Evolutionary conservation across 2,113 vertebrate species (phyloP).

Genomic region (Cygnus buccinator): DNA sequence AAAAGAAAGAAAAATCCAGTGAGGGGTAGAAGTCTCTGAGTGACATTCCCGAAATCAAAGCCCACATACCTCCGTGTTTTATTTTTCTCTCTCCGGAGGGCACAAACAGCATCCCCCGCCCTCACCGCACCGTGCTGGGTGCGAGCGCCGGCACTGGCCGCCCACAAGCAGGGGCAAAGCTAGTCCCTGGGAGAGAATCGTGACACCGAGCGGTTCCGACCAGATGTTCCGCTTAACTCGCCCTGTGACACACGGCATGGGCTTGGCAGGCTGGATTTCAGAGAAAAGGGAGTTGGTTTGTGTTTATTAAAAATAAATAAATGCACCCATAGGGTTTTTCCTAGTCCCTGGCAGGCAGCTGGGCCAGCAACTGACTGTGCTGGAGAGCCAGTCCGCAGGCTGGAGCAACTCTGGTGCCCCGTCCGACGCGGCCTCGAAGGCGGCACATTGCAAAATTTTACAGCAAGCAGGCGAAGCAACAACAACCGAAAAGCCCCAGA

Average conservation of each 20-base stretch:
- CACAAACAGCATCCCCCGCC: not conserved
- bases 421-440: not conserved
- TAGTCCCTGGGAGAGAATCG: not conserved
- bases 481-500: not conserved
- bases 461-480: not conserved
- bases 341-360: not conserved
- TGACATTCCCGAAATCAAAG: not conserved
- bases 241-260: not conserved
- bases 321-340: not conserved
- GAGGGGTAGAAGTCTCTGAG: not conserved
- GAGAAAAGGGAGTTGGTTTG: not conserved
- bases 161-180: not conserved
- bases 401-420: not conserved
- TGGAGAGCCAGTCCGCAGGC: not conserved
- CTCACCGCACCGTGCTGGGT: too few relatives aligned
- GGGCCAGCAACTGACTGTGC: not conserved
- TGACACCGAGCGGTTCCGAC: not conserved
- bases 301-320: not conserved
- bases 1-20: too few relatives aligned
- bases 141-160: not conserved
- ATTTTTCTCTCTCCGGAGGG: not conserved
- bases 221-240: conserved; percentile 1
- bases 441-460: not conserved
- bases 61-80: not conserved
- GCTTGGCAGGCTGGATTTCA: not conserved